A percentile compares a stretch with the other conserved stretches of the same genome.
These are phyloP conservation scores for Omphaloscelis lunosa DNA, from an alignment of 2,888 invertebrate species.

Conservation along the genomic window DNA sequence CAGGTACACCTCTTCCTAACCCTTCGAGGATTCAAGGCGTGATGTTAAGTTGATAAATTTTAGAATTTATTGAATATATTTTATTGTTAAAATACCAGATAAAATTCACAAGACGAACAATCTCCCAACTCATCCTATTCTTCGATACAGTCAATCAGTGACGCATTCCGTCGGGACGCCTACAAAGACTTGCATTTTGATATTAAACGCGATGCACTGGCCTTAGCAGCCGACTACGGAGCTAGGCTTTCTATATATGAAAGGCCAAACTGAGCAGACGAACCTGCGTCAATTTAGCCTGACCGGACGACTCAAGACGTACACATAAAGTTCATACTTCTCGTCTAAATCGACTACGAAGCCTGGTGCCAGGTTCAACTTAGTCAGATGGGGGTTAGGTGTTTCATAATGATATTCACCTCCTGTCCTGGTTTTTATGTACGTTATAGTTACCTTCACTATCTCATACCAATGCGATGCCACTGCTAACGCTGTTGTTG, in stretches of 20 bases:
- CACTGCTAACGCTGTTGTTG: background rate
- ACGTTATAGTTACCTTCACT: no score
- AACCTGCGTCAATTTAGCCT: no score
- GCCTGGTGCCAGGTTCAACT: no score
- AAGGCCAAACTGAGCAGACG: no score
- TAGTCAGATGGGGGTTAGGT: no score
- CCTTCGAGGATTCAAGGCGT: background rate
- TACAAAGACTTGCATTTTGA: slow-evolving; percentile 64
- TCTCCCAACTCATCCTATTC: slow-evolving; percentile 28
- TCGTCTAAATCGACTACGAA: background rate
- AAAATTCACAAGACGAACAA: slow-evolving; percentile 15
- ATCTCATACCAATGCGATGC: background rate
- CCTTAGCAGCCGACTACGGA: slow-evolving; percentile 70
- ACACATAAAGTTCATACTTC: no score
- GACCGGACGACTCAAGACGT: no score
- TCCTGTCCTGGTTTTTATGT: no score
- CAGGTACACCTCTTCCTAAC: background rate
- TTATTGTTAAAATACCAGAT: background rate
- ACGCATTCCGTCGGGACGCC: slow-evolving; percentile 65
- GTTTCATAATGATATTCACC: no score
- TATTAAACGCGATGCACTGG: slow-evolving; percentile 61
- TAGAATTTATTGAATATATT: background rate
- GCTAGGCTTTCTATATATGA: slow-evolving; percentile 19
- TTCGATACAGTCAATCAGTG: slow-evolving; percentile 49
- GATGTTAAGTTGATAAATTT: background rate